Evolutionary conservation across 1,140 invertebrate species (phyloP), one percentile per base, ranked within the genome.

Genomic region (Trichogramma pretiosum): DNA sequence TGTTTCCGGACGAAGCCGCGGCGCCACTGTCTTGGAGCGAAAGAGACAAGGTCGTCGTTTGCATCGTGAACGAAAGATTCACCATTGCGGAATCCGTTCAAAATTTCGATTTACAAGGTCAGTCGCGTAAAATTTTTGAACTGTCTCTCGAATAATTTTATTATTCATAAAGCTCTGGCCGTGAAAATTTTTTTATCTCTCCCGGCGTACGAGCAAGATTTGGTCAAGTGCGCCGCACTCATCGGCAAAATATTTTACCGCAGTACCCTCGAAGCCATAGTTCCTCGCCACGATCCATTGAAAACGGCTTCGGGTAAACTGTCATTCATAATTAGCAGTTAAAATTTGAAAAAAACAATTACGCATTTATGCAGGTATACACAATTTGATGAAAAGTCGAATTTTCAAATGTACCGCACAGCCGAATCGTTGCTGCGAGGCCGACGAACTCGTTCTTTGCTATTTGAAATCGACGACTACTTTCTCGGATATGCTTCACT

Each of bases 401-500:
- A 72, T 79, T n/a, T 50, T 79, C 19, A 69, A 74, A 30, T 79
- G 77, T 49, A 76, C 74, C 33, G 73, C 75, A 33, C 59, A 57
- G 2, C 64, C 70, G 24, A 67, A 71, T 32, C 55, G 49, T 1
- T 58, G 58, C 3, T 53, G 43, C 4, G 32, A 52, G 18, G 8
- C 26, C 3, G 40, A 46, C 7, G 49, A 52, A 14, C 41, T 55
- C 14, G 2, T 48, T 2, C 37, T 26, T 9, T 48, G 44, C 11
- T 23, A 54, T 35, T 30, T 56, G 7, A 52, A 53, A 14, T 46
- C 33, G 2, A 45, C 50, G 18, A 44, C n/a, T 19, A 63, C 60
- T 2, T 64, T 64, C 33, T 60, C 59, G 21, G 54, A 64, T 34
- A 57, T 61, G 55, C 52, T 60, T 17, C 61, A 64, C 36, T 39